Base-by-base conservation (phyloP, 2,113 vertebrate species). In the Malurus cyaneus region DNA sequence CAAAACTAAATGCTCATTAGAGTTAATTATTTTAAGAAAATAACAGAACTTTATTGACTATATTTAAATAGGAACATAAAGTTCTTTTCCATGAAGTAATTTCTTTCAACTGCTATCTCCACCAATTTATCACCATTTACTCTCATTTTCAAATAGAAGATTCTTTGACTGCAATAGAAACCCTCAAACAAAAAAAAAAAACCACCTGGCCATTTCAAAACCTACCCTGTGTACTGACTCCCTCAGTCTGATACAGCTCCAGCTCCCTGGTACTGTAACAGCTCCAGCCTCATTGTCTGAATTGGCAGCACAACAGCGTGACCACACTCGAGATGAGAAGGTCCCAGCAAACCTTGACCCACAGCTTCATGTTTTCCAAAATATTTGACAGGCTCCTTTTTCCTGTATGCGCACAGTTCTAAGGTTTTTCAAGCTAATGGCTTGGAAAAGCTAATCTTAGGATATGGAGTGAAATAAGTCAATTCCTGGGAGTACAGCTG, bases 21-120 rank as follows among this genome's bases (percentile, higher is more conserved):
- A 93, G 77, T 95, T 97, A 96, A 97, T 97, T 95, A 93, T 96
- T 95, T 94, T 93, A 92, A 96, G 86, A 84, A 96, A 97, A 96
- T 29, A 93, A 66, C 73, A 79, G 84, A 47, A 81, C 67, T 78
- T 60, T 34, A 97, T 92, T 0, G 49, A 85, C 86, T 18, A 53
- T 64, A 77, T 57, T 90, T 92, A 89, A 93, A 88, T 18, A 83
- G 84, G 81, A 67, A 91, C 2, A 4, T 57, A 39, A 77, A 81
- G 81, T 71, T 90, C 26, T 84, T 80, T 83, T 24, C 78, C 66
- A 82, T 71, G 9, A 92, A 88, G 67, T 50, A 1, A 88, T 82
- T 92, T 92, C 25, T 92, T 88, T 41, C 74, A 76, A 19, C 31
- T 71, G 41, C 50, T 67, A 21, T 57, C 52, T 80, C 47, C 50